Conservation (phyloP, 2,888 invertebrate species). For the Balanococcus diminutus region DNA sequence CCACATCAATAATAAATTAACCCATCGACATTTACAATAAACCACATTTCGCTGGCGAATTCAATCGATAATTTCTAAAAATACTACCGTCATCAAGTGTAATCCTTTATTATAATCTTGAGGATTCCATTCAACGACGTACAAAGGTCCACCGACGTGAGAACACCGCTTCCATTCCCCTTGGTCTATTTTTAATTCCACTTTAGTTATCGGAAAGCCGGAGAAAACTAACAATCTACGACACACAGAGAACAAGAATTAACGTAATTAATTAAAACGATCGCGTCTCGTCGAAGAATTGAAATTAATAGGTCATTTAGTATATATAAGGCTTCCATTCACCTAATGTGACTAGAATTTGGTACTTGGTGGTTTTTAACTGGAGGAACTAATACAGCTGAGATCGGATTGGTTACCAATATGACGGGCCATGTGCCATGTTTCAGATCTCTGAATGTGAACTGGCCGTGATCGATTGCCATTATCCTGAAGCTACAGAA, state of each 20-base stretch:
- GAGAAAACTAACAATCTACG: conserved; percentile 80
- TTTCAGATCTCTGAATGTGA: conserved; percentile 81
- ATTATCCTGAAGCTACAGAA: conserved; percentile 74
- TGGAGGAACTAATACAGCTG: conserved; percentile 68
- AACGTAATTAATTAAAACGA: background rate
- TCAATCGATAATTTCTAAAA: conserved; percentile 50
- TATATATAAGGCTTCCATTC: background rate
- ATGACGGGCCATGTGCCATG: conserved; percentile 81
- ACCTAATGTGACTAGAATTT: conserved; percentile 46
- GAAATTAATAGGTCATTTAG: no score
- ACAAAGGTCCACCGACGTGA: conserved; percentile 72
- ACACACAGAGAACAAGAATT: conserved; percentile 59
- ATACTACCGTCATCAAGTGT: conserved; percentile 69
- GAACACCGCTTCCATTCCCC: conserved; percentile 70
- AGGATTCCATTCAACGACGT: conserved; percentile 76
- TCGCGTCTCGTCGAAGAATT: background rate
- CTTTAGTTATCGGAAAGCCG: conserved; percentile 68
- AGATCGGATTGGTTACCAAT: conserved; percentile 89
- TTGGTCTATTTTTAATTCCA: conserved; percentile 72
- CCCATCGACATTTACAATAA: no score
- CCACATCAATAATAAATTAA: no score
- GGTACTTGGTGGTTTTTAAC: background rate
- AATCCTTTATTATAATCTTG: conserved; percentile 68
- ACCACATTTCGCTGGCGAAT: background rate
- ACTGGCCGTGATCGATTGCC: conserved; percentile 87